A percentile compares a stretch with the other conserved stretches of the same genome.
These are phyloP conservation scores for Danaus chrysippus DNA, from an alignment of 2,888 invertebrate genomes.

Conservation along the genomic window DNA sequence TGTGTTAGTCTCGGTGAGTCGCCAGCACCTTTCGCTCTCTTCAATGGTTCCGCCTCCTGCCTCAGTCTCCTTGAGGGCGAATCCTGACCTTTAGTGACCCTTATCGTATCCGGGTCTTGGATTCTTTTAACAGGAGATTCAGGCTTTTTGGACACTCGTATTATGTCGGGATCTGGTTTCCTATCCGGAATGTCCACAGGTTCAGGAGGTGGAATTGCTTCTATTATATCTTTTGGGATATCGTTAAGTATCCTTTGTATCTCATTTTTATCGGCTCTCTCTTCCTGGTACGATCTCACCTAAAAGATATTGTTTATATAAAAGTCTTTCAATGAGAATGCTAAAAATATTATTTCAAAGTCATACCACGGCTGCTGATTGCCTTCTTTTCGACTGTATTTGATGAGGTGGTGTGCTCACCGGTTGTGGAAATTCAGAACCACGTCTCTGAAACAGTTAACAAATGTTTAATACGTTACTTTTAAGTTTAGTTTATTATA, in stretches of 20 bases:
- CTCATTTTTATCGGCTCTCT: constrained; percentile 52
- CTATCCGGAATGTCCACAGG: constrained; percentile 45
- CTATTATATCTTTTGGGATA: constrained; percentile 16
- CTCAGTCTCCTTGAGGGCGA: constrained; percentile 68
- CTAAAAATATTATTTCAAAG: neutral
- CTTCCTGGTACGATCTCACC: constrained; percentile 64
- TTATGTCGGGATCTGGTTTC: constrained; percentile 70
- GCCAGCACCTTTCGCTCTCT: constrained; percentile 64
- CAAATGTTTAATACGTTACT: neutral
- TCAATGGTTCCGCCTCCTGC: constrained; percentile 70
- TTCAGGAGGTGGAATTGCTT: constrained; percentile 38
- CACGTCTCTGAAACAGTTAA: constrained; percentile 55
- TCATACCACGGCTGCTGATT: constrained; percentile 65
- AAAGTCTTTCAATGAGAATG: neutral
- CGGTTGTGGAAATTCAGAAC: constrained; percentile 69
- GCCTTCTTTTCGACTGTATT: constrained; percentile 56
- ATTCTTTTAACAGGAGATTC: constrained; percentile 60
- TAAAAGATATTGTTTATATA: constrained; percentile 27
- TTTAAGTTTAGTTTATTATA: neutral
- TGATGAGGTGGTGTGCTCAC: constrained; percentile 70
- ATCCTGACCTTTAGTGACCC: constrained; percentile 60
- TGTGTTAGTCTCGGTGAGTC: constrained; percentile 66
- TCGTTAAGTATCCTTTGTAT: constrained; percentile 46
- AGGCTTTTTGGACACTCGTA: constrained; percentile 57
- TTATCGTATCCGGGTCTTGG: constrained; percentile 64